Conservation (phyloP, 2,888 invertebrate genomes). For the Aethes cnicana region DNA sequence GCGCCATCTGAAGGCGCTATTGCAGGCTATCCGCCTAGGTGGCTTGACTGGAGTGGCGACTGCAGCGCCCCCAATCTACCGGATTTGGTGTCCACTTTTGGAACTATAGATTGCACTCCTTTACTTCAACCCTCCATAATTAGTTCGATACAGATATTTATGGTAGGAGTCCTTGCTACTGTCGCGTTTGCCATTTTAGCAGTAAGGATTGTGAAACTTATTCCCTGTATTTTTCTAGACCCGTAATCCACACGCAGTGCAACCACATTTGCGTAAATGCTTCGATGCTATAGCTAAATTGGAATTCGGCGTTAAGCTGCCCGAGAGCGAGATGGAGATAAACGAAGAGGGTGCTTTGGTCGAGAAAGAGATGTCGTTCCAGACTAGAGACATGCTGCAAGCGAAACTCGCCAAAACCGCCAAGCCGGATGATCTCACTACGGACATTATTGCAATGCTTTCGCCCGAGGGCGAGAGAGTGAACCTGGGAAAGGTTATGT, state of each 20-base stretch:
- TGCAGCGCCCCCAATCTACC: too few relatives aligned
- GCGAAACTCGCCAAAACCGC: slow-evolving; percentile 67
- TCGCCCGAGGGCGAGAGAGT: slow-evolving; percentile 95
- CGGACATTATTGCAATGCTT: slow-evolving; percentile 93
- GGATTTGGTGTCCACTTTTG: too few relatives aligned
- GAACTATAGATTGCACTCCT: too few relatives aligned
- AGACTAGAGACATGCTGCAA: slow-evolving; percentile 65
- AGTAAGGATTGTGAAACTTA: too few relatives aligned
- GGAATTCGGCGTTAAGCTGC: slow-evolving; percentile 86
- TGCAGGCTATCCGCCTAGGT: too few relatives aligned
- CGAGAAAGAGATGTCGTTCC: slow-evolving; percentile 70
- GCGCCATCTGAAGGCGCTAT: too few relatives aligned
- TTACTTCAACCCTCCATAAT: too few relatives aligned
- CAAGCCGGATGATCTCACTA: slow-evolving; percentile 83
- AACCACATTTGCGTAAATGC: slow-evolving; percentile 94
- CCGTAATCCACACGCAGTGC: slow-evolving; percentile 93
- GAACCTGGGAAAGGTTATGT: slow-evolving; percentile 85
- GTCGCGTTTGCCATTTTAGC: too few relatives aligned
- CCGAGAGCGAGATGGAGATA: slow-evolving; percentile 77
- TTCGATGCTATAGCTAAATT: slow-evolving; percentile 91
- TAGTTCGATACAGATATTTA: too few relatives aligned
- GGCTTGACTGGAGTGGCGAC: too few relatives aligned
- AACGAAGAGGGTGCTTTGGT: slow-evolving; percentile 76
- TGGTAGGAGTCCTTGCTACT: too few relatives aligned
- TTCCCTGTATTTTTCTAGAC: slow-evolving; percentile 85